phyloP scores from a whole-genome alignment of 1,140 invertebrate genomes.

The Zaprionus africanus region DNA sequence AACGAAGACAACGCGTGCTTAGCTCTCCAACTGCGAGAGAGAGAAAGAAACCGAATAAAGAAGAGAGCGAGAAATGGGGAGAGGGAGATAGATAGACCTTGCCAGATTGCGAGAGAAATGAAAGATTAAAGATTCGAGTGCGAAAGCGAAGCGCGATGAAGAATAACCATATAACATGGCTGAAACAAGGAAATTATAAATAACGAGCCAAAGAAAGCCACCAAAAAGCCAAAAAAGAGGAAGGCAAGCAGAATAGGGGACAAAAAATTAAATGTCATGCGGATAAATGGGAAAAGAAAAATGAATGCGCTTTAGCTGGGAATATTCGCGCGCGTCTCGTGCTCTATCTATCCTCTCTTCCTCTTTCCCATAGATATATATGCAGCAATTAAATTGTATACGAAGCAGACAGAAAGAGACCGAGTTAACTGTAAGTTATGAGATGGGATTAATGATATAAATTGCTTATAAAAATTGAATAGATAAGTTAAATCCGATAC shows the following conservation, averaged over 20 bases:
- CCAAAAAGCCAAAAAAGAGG: neutral
- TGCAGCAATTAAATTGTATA: constrained; percentile 4
- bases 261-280: constrained; percentile 7
- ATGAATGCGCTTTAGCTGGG: constrained; percentile 1
- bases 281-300: constrained; percentile 10
- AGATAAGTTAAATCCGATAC: neutral
- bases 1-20: constrained; percentile 27
- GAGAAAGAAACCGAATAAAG: neutral
- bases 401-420: neutral
- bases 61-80: neutral
- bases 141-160: constrained; percentile 6
- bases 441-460: constrained; percentile 2
- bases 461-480: neutral
- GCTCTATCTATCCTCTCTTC: neutral
- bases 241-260: neutral
- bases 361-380: neutral
- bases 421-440: neutral
- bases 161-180: constrained; percentile 11
- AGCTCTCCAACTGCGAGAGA: constrained; percentile 6
- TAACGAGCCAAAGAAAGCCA: constrained; percentile 5
- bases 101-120: neutral
- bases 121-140: constrained; percentile 27
- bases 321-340: neutral
- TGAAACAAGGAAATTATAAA: constrained; percentile 3
- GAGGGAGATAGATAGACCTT: neutral